Percentiles rank a stretch among this genome's conserved stretches.
Evolutionary conservation across 1,140 invertebrate species (phyloP).

Genomic region (Neotoxoptera formosana): DNA sequence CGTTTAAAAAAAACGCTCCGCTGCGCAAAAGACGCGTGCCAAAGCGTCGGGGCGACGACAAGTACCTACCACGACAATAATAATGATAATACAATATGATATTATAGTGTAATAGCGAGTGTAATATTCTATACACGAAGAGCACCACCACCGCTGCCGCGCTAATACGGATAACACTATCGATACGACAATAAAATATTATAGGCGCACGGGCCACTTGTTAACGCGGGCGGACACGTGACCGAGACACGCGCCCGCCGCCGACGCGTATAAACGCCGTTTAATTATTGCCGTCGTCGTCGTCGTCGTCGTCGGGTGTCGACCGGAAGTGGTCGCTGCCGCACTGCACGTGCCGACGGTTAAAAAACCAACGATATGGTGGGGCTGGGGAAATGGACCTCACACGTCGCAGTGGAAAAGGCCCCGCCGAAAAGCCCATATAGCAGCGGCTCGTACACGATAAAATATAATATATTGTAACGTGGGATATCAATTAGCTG

Average conservation of each 20-base stretch:
- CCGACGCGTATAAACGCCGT: slow-evolving; percentile 16
- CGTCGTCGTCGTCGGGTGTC: neutral
- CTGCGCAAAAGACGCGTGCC: neutral
- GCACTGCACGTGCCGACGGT: neutral
- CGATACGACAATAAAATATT: neutral
- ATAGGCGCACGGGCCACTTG: slow-evolving; percentile 16
- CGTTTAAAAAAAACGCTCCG: neutral
- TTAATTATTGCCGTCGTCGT: slow-evolving; percentile 29
- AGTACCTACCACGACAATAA: neutral
- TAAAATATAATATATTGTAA: neutral
- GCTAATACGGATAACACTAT: neutral
- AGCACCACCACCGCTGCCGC: neutral
- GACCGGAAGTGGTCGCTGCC: neutral
- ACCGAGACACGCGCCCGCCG: neutral
- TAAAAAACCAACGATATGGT: slow-evolving; percentile 37
- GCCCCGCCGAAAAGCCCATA: neutral
- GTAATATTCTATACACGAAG: neutral
- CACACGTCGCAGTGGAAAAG: no score
- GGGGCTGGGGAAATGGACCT: no score
- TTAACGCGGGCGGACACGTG: slow-evolving; percentile 26
- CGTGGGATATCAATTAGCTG: neutral
- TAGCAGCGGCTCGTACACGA: neutral
- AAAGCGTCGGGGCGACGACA: neutral
- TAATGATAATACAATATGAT: neutral
- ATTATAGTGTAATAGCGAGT: no score